Evolutionary conservation across 2,888 invertebrate species (phyloP), one percentile per base, ranked within the genome.

Genomic region (Lycophotia porphyrea): DNA sequence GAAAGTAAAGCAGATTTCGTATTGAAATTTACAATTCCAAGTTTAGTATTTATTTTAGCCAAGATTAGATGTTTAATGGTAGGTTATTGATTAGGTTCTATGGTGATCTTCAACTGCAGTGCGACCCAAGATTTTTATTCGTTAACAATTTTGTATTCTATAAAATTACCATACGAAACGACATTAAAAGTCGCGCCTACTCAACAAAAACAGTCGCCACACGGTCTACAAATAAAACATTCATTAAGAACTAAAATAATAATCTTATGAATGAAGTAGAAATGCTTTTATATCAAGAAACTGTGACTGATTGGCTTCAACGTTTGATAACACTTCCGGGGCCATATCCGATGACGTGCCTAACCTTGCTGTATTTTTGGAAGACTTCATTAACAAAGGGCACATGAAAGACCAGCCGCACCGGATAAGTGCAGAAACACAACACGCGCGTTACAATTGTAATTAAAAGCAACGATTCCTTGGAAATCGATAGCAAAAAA

Each of bases 401-500:
- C 63, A 89, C 83, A 83, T 88, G 84, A 92, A 93, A 92, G 90
- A 83, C 60, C 71, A 52, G 72, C 91, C 92, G 92, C 92, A 88
- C 90, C 90, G 91, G 91, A 91, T 90, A 82, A 87, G 78, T 84
- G 80, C 80, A 86, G 84, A 87, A 90, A 88, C 52, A 52, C 52
- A 52, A 52, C 52, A 52, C 24, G 52, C 13, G 52, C 88, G 88
- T 89, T 88, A 90, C 85, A 87, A 87, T 91, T 88, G 88, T 90
- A 91, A 92, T 91, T 91, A 91, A 92, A 89, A 90, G 58, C 74
- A 80, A 82, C 86, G 88, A 91, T 93, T 95, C 91, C 90, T 84
- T 88, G 90, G 91, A 94, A 94, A 93, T 90, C 90, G 92, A 93
- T 93, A 93, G 85, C 88, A 91, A 91, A 91, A 92, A 93, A 78